A percentile compares a stretch with the other conserved stretches of the same genome.
Conservation (phyloP, 2,888 invertebrate genomes). For the Hermaeophaga mercurialis region DNA sequence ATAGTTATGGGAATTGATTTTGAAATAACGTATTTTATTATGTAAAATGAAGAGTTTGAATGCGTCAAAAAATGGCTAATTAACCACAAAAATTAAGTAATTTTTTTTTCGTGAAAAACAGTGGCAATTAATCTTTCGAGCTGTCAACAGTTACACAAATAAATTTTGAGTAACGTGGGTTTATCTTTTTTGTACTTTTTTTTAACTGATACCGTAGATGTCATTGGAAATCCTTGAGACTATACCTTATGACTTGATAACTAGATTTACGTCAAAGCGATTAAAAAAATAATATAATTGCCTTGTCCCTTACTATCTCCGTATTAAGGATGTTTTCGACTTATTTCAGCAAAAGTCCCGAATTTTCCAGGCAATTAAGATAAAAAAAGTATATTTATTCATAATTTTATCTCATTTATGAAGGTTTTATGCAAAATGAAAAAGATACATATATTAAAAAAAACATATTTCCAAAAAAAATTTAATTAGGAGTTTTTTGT, state of each 20-base stretch:
- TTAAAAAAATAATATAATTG: constrained; percentile 6
- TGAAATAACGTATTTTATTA: background rate
- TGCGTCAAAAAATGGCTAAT: too few relatives aligned
- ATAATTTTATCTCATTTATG: constrained; percentile 10
- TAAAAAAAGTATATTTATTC: constrained; percentile 13
- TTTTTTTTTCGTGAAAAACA: too few relatives aligned
- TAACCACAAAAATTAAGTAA: too few relatives aligned
- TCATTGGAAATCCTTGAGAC: constrained; percentile 17
- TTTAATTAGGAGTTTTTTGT: background rate
- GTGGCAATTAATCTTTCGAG: background rate
- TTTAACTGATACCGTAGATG: constrained; percentile 8
- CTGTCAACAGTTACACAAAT: background rate
- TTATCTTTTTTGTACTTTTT: background rate
- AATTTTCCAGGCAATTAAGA: constrained; percentile 15
- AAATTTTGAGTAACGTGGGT: background rate
- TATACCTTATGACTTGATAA: constrained; percentile 9
- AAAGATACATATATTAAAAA: constrained; percentile 15
- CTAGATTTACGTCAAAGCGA: constrained; percentile 16
- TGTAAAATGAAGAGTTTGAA: background rate
- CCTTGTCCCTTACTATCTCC: constrained; percentile 9
- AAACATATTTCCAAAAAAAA: background rate
- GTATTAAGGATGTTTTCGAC: constrained; percentile 14
- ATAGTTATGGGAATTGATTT: background rate
- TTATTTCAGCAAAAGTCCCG: constrained; percentile 10
- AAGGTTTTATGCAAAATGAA: constrained; percentile 13